These are phyloP conservation scores for Nebria brevicollis DNA, from an alignment of 2,888 invertebrate genomes.

Conservation along the genomic window DNA sequence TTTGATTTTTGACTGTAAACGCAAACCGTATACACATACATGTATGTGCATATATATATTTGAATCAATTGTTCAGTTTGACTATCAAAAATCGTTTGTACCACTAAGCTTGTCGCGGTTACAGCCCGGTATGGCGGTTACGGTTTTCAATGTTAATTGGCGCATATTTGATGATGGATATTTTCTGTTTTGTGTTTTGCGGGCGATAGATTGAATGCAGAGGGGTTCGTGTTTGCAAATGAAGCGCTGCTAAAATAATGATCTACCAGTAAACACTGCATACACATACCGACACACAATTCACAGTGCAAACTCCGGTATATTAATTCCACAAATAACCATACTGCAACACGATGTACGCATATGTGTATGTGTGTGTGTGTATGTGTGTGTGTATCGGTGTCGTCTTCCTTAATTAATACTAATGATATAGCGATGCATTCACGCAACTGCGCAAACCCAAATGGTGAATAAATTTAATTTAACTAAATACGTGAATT, in stretches of 20 bases:
- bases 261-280: neutral
- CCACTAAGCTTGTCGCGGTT: neutral
- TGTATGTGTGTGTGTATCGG: neutral
- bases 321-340: neutral
- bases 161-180: neutral
- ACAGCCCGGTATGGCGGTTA: neutral
- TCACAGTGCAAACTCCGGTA: neutral
- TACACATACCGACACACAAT: neutral
- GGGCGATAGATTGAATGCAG: neutral
- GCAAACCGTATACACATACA: no score
- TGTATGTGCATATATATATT: neutral
- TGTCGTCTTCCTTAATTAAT: constrained; percentile 1
- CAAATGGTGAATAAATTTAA: no score
- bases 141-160: neutral
- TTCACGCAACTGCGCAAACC: no score
- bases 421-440: neutral
- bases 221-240: neutral
- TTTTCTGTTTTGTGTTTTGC: neutral
- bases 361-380: neutral
- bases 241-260: neutral
- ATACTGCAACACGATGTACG: neutral
- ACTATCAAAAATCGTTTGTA: neutral
- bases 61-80: neutral
- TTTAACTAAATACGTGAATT: no score
- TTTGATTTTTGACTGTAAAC: neutral